phyloP scores from a whole-genome alignment of 2,888 invertebrate species.

The Drosophila infuscata region DNA sequence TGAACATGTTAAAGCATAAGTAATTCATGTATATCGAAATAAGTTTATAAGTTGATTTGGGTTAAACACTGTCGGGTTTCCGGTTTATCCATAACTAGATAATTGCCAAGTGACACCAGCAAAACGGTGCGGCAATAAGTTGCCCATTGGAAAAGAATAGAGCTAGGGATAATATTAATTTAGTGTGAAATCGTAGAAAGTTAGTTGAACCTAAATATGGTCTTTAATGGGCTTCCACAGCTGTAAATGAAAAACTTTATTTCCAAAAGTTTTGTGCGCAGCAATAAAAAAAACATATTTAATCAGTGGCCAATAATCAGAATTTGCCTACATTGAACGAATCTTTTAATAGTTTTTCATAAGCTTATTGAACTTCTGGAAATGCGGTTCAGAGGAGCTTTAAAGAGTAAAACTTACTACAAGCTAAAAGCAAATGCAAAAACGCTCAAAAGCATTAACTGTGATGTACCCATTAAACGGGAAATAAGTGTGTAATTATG shows the following conservation, averaged over 20 bases:
- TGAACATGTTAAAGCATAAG: slow-evolving; percentile 38
- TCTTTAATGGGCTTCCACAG: not conserved
- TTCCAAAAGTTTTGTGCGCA: slow-evolving; percentile 12
- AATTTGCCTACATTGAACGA: slow-evolving; percentile 9
- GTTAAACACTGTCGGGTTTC: slow-evolving; percentile 22
- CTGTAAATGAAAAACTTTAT: slow-evolving; percentile 11
- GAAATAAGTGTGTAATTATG: slow-evolving; percentile 62
- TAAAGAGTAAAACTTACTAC: slow-evolving; percentile 2
- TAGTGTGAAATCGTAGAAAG: not conserved
- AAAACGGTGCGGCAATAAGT: not conserved
- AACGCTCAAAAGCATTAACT: slow-evolving; percentile 51
- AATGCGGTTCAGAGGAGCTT: slow-evolving; percentile 7
- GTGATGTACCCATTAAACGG: slow-evolving; percentile 51
- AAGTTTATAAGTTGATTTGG: slow-evolving; percentile 49
- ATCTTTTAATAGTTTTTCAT: slow-evolving; percentile 16
- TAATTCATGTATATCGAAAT: slow-evolving; percentile 49
- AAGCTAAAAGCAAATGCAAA: slow-evolving; percentile 18
- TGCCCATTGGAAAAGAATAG: not conserved
- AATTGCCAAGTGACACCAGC: slow-evolving; percentile 16
- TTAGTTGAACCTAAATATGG: not conserved
- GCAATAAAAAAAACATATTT: slow-evolving; percentile 14
- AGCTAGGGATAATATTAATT: slow-evolving; percentile 2
- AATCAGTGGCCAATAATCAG: slow-evolving; percentile 6
- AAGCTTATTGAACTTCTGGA: slow-evolving; percentile 14
- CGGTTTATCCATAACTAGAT: slow-evolving; percentile 28